Base-by-base conservation (phyloP, 2,113 vertebrate genomes). In the Entelurus aequoreus region DNA sequence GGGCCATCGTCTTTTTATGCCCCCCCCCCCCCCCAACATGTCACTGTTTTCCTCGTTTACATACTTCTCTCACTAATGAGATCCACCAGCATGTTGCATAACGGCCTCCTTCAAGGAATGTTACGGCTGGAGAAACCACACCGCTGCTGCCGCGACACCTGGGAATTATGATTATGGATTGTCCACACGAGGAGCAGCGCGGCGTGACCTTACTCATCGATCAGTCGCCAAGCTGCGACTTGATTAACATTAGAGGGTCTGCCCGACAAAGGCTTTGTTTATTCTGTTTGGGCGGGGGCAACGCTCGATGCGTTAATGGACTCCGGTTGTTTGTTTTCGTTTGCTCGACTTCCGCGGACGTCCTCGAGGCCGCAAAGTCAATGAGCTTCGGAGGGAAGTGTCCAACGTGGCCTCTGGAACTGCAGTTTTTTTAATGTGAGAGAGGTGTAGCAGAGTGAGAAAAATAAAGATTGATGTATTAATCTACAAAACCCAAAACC, bases 201-300 rank as follows among this genome's bases (percentile, higher is more conserved):
- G 37, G 14, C 36, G 38, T 36, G 44, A 44, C 53, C 50, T 58
- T 49, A 36, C 28, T 35, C 28, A 60, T 63, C 40, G 64, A 68
- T 65, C 60, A 8, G 53, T 68, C 38, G 35, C 50, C 40, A 13
- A 61, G 44, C 50, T 47, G 50, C 54, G 19, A 19, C 15, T 48
- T 53, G 40, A 60, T 69, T 53, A 62, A 51, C 52, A 44, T 15
- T 46, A 42, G 28, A 52, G 64, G 9, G 14, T 59, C 40, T 57
- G 42, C 10, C 53, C 68, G 57, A 65, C 54, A 44, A 48, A 60
- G 62, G 51, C 19, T 53, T 64, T 11, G 28, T 66, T 62, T 35
- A 50, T 49, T 68, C n/a, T 0, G 35, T 4, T 40, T 60, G 19
- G 48, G 0, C 21, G 12, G 12, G 19, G 36, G 7, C 15, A 14